These are phyloP conservation scores for Cheilosia variabilis DNA, from an alignment of 2,888 invertebrate species.

Conservation along the genomic window DNA sequence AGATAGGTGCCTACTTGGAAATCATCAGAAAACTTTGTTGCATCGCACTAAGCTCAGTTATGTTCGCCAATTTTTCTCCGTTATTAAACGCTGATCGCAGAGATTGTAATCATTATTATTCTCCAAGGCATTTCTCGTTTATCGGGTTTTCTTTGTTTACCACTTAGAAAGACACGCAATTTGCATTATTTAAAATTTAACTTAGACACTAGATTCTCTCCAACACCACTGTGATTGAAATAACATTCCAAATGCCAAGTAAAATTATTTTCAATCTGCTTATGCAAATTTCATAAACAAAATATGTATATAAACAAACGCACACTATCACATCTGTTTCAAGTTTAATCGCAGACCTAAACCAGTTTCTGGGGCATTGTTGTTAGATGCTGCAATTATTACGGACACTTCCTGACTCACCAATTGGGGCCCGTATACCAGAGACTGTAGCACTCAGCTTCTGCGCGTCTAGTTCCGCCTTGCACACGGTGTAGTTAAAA, in stretches of 20 bases:
- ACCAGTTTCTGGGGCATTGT: conserved; percentile 37
- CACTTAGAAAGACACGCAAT: not conserved
- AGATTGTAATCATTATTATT: not conserved
- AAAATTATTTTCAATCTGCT: not conserved
- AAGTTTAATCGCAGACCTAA: not conserved
- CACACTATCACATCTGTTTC: not conserved
- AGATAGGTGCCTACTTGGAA: no score
- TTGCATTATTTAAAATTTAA: not conserved
- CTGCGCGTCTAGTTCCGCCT: conserved; percentile 83
- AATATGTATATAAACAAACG: conserved; percentile 21
- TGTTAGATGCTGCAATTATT: not conserved
- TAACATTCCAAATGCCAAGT: not conserved
- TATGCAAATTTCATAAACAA: conserved; percentile 3
- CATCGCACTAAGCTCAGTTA: no score
- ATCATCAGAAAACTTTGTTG: no score
- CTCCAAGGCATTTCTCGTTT: not conserved
- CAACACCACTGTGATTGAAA: not conserved
- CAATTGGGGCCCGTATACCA: conserved; percentile 82
- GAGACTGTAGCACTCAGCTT: conserved; percentile 81
- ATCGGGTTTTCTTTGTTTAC: conserved; percentile 4
- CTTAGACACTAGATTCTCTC: not conserved
- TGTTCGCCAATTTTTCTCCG: no score
- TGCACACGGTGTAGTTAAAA: conserved; percentile 82
- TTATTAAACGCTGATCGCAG: no score
- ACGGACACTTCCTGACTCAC: conserved; percentile 77